Evolutionary conservation across 2,888 invertebrate species (phyloP), one percentile per base, ranked within the genome.

Genomic region (Drosophila mettleri): DNA sequence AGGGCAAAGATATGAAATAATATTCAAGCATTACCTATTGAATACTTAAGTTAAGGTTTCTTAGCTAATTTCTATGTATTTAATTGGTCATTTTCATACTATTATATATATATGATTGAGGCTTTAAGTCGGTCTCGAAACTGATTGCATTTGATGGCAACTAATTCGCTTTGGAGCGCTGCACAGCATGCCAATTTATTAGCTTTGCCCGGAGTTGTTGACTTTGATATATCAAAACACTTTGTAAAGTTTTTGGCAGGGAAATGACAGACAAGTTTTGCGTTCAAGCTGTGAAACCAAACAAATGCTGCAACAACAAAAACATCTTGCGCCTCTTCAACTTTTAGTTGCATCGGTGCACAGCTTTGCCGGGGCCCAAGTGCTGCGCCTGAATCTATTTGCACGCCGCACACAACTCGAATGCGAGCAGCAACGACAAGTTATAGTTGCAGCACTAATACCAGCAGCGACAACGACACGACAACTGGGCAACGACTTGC

Each of bases 191-290:
- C 8, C 64, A 60, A 43, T 70, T 75, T 58, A 51, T 49, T 51
- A 41, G 34, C 67, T 39, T 29, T 14, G 20, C 18, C 14, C 9
- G 9, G 59, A 60, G 43, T 34, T 39, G 24, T 39, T 55, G 65
- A 16, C 65, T 71, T 60, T 70, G 72, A 58, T 60, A 36, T 72
- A 49, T 41, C 38, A 18, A 41, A 75, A 59, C 20, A 48, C 65
- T 70, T 75, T 60, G 58, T 20, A 34, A 63, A 69, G 51, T 70
- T 71, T 71, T 20, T 20, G 52, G 16, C 52, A 27, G 18, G 0
- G 31, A 52, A 60, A 52, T 72, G 74, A 43, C 45, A 39, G 58
- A 49, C 41, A 73, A 57, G 55, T 62, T 72, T 72, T 34, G 33
- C 24, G n/a, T 38, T 5, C 3, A 6, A 34, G 33, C 54, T 65